A percentile compares a stretch with the other conserved stretches of the same genome.
Conservation (phyloP, 1,140 invertebrate genomes). For the Diuraphis noxia region DNA sequence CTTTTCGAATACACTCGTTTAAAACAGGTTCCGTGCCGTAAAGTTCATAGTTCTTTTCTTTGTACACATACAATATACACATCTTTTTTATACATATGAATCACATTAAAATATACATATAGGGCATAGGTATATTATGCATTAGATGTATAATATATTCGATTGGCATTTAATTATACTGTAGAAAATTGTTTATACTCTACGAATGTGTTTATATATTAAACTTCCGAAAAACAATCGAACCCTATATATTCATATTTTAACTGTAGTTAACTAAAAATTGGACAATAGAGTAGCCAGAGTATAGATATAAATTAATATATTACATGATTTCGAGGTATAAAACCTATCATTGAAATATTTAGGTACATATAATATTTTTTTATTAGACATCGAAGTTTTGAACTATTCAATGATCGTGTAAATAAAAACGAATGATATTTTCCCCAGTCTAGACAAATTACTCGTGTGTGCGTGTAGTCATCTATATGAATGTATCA, state of each 20-base stretch:
- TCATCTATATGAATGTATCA: background rate
- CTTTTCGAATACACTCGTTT: background rate
- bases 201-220: background rate
- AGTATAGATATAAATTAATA: too few species aligned
- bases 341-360: background rate
- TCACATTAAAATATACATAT: background rate
- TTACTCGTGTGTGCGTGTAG: background rate
- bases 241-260: background rate
- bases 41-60: background rate
- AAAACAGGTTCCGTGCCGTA: background rate
- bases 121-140: too few species aligned
- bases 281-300: background rate
- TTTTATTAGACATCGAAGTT: background rate
- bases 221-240: background rate
- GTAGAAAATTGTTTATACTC: background rate
- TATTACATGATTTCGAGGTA: background rate
- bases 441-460: background rate
- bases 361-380: background rate
- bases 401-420: background rate
- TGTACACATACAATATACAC: background rate
- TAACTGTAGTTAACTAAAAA: background rate
- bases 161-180: background rate
- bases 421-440: too few species aligned
- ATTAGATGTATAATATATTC: too few species aligned
- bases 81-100: background rate